phyloP scores from a whole-genome alignment of 1,140 invertebrate genomes.

The Leptopilina boulardi region DNA sequence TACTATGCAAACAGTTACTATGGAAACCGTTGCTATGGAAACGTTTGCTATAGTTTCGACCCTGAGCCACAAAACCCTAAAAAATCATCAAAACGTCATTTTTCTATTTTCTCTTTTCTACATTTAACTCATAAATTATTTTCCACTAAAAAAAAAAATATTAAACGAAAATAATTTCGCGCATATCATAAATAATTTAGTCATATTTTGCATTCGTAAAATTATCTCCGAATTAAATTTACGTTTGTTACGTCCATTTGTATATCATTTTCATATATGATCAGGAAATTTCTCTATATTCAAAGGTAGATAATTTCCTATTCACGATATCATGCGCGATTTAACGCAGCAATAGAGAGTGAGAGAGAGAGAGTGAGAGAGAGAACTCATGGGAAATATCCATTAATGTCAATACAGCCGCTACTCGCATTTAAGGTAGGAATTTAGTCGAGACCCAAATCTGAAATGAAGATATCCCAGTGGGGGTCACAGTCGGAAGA shows the following conservation, averaged over 20 bases:
- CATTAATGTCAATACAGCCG: conserved; percentile 26
- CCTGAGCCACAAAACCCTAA: no score
- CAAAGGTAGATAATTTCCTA: conserved; percentile 14
- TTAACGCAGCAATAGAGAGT: background rate
- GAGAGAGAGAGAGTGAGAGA: no score
- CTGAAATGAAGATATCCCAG: conserved; percentile 31
- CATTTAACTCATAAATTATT: no score
- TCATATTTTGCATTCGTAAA: background rate
- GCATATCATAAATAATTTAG: background rate
- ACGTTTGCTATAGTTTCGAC: no score
- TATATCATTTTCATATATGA: background rate
- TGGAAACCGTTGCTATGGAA: no score
- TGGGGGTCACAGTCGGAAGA: conserved; percentile 44
- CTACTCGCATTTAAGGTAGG: background rate
- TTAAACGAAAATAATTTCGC: background rate
- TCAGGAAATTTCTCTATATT: conserved; percentile 12
- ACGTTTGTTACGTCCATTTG: background rate
- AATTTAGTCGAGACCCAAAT: conserved; percentile 13
- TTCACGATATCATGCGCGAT: conserved; percentile 31
- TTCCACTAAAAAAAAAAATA: no score
- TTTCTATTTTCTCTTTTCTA: no score
- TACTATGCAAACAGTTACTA: no score
- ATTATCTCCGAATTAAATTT: background rate
- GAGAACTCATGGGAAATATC: conserved; percentile 30
- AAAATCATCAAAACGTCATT: no score